Base-by-base conservation (phyloP, 2,797 vertebrate genomes). In the Spinus pinus region DNA sequence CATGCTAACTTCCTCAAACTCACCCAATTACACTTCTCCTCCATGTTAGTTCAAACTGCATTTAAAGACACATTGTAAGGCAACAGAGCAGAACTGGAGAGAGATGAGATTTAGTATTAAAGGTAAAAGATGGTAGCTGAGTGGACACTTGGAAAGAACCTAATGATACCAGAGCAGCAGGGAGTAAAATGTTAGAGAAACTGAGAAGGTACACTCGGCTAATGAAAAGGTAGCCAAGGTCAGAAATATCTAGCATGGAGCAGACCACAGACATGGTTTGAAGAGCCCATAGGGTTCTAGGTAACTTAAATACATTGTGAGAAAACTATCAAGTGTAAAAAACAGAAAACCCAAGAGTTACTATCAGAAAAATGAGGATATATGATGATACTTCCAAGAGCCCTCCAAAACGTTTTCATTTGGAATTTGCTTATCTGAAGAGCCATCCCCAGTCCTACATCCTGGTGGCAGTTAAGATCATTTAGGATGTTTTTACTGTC, bases 401-500 rank as follows among this genome's bases (percentile, higher is more conserved):
- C 12, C 39, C 42, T 74, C 44, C 28, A 62, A 85, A 94, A 56
- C 3, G 10, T 18, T 90, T 93, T 50, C 30, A 94, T 65, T 58
- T 62, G 65, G 69, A 88, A 88, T 58, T 69, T 61, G 31, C 82
- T 94, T 95, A 95, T 95, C 94, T 89, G 57, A 80, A 89, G 53
- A 80, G 64, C 78, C 69, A 93, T 81, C 41, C 1, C 35, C 64
- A 89, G 86, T 9, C 64, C 84, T 27, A 80, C 93, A 97, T 96
- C 96, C 93, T 95, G 90, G 93, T 96, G 93, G 74, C 90, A 6
- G 84, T 85, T 93, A 82, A 71, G 81, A 89, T 71, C 88, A 92
- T 86, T 92, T 92, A 95, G 94, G 93, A 95, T 96, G 95, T 96
- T 97, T 95, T 95, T 85, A 91, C 88, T 93, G 93, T 96, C 95